Evolutionary conservation across 2,113 vertebrate species (phyloP), one percentile per base, ranked within the genome.

Genomic region (Melierax canorus): DNA sequence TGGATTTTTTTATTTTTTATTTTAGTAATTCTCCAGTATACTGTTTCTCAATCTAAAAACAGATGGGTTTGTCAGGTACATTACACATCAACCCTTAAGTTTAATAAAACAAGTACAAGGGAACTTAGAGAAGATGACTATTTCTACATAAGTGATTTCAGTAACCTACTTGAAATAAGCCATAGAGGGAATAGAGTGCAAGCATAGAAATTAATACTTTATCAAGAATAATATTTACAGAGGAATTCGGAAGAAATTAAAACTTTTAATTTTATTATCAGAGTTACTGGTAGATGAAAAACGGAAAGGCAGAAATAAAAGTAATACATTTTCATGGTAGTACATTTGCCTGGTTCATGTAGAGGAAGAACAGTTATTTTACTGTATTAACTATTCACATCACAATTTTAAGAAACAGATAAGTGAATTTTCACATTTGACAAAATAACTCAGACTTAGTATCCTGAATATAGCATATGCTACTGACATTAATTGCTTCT

Each of bases 1-100:
- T 0, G 0, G 23, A 16, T 17, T 71, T 48, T 6, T 23, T n/a
- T n/a, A 12, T n/a, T 45, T 50, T 9, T 3, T 21, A n/a, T 43
- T 46, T 71, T 46, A n/a, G 1, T 48, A 80, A 43, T n/a, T 77
- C 23, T 26, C 27, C 32, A 45, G 6, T 7, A 66, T 7, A 16
- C 5, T 62, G 27, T 24, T 74, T 84, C 24, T 77, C 68, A 67
- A 3, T 9, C 26, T 55, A 56, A 59, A 83, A 41, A 1, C 14
- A 41, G 66, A 34, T 32, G 39, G 3, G 23, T 15, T 45, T 78
- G 27, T 60, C 48, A 80, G 19, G 27, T 38, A 38, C 7, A 5
- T n/a, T 10, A 50, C 2, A 5, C 7, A 39, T 50, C 20, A 79
- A 41, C 18, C 83, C 45, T 48, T 59, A 8, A 62, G 22, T 69